Conservation (phyloP, 2,888 invertebrate genomes). For the Agrilus mali region DNA sequence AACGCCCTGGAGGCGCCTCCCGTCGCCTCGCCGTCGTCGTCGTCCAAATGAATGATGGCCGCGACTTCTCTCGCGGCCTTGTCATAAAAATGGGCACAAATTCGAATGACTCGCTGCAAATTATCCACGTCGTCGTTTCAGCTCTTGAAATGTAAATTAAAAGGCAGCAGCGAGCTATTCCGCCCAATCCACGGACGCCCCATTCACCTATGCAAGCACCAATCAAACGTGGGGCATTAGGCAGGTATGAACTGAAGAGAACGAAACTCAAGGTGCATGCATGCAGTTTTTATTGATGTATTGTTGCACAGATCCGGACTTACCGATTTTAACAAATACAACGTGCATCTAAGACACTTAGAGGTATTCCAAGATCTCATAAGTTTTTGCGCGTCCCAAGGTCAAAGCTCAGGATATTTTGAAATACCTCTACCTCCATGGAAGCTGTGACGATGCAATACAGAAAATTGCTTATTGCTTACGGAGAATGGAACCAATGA, state of each 20-base stretch:
- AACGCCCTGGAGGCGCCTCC: not conserved
- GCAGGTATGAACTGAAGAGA: too few relatives aligned
- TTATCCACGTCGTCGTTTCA: conserved; percentile 20
- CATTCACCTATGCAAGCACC: conserved; percentile 19
- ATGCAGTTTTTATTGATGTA: too few relatives aligned
- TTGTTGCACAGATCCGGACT: too few relatives aligned
- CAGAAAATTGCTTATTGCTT: too few relatives aligned
- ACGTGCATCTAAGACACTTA: too few relatives aligned
- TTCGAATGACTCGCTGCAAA: conserved; percentile 27
- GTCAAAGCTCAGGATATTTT: too few relatives aligned
- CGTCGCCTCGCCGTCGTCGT: conserved; percentile 6
- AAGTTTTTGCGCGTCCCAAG: too few relatives aligned
- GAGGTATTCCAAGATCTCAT: too few relatives aligned
- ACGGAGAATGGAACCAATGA: too few relatives aligned
- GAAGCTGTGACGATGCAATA: too few relatives aligned
- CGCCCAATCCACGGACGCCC: conserved; percentile 19
- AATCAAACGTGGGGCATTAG: conserved; percentile 17
- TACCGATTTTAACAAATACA: too few relatives aligned
- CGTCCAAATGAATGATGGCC: conserved; percentile 12
- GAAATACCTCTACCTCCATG: too few relatives aligned
- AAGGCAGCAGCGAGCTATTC: conserved; percentile 17
- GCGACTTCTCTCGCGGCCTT: conserved; percentile 8
- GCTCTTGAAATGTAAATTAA: conserved; percentile 29
- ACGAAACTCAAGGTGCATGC: conserved; percentile 5
- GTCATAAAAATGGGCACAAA: conserved; percentile 23